Percentiles rank a stretch among this genome's conserved stretches.
Conservation (phyloP, 2,797 vertebrate genomes). For the Liparis tanakae region DNA sequence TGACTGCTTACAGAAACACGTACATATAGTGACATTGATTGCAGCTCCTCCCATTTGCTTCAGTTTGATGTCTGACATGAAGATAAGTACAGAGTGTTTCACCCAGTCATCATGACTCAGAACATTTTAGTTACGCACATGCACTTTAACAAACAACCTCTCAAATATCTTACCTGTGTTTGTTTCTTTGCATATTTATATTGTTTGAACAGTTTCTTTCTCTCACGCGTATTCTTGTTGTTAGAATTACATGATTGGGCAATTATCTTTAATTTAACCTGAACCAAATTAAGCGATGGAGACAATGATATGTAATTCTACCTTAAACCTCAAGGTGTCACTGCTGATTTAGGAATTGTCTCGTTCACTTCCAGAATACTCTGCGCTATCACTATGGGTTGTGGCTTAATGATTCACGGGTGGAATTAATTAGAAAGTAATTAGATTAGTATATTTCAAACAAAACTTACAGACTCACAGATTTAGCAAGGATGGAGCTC, state of each 20-base stretch:
- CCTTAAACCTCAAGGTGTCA: conserved; percentile 64
- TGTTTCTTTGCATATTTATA: not conserved
- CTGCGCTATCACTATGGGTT: not conserved
- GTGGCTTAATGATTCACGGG: conserved; percentile 27
- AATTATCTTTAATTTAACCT: not conserved
- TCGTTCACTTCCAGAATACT: not conserved
- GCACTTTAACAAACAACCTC: too few species aligned
- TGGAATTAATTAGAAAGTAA: conserved; percentile 19
- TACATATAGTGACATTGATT: conserved; percentile 11
- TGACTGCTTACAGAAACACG: not conserved
- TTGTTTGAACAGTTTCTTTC: not conserved
- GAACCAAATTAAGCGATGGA: not conserved
- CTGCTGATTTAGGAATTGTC: conserved; percentile 60
- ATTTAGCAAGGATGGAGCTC: conserved; percentile 5
- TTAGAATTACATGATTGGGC: not conserved
- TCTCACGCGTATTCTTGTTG: not conserved
- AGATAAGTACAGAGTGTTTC: not conserved
- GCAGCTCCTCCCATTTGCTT: conserved; percentile 14
- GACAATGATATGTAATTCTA: conserved; percentile 22
- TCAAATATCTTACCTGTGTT: not conserved
- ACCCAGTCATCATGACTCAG: not conserved
- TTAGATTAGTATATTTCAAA: conserved; percentile 27
- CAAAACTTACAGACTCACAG: not conserved
- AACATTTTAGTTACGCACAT: not conserved
- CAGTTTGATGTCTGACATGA: conserved; percentile 21